A percentile compares a stretch with the other conserved stretches of the same genome.
Evolutionary conservation across 2,888 invertebrate species (phyloP).

Genomic region (Mythimna vitellina): DNA sequence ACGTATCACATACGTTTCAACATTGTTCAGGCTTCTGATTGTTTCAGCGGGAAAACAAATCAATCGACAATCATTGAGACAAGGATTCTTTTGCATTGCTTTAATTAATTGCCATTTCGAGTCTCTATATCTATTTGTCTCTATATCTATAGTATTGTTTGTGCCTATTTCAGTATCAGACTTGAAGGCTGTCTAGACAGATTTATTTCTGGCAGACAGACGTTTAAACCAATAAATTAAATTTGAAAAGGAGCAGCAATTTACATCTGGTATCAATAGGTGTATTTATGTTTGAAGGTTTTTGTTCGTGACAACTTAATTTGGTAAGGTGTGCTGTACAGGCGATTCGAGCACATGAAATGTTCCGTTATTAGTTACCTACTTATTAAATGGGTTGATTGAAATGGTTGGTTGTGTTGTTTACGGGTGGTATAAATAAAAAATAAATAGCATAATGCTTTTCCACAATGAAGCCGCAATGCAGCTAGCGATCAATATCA

Average conservation of each 20-base stretch:
- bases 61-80: conserved; percentile 45
- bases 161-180: conserved; percentile 14
- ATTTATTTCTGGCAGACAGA: conserved; percentile 20
- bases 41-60: conserved; percentile 52
- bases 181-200: conserved; percentile 29
- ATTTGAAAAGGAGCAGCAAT: not conserved
- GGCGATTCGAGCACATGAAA: not conserved
- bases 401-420: too few relatives aligned
- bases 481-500: conserved; percentile 13
- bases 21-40: conserved; percentile 64
- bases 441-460: not conserved
- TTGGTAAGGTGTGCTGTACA: not conserved
- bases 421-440: too few relatives aligned
- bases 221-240: not conserved
- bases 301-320: conserved; percentile 7
- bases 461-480: not conserved
- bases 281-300: not conserved
- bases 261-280: not conserved
- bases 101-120: conserved; percentile 23
- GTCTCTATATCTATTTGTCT: not conserved
- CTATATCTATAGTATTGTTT: conserved; percentile 11
- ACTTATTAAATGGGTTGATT: not conserved
- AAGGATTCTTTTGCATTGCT: conserved; percentile 35
- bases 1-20: conserved; percentile 3
- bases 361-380: not conserved